These are phyloP conservation scores for Cosmia trapezina DNA, from an alignment of 2,888 invertebrate species.

Conservation along the genomic window DNA sequence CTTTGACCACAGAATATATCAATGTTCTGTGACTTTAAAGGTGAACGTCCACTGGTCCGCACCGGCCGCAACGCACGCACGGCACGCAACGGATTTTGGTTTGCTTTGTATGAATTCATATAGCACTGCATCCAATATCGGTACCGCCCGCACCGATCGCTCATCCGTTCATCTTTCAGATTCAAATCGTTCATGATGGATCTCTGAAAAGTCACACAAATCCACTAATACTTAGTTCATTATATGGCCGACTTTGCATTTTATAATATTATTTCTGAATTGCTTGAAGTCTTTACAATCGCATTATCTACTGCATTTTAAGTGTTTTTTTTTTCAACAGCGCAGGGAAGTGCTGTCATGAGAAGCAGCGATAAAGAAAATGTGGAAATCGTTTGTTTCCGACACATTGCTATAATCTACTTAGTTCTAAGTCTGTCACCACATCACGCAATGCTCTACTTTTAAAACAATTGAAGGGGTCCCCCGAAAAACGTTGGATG, in stretches of 20 bases:
- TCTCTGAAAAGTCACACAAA: background rate
- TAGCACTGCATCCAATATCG: no score
- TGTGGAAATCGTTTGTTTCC: constrained; percentile 30
- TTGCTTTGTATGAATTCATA: no score
- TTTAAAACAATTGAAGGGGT: constrained; percentile 5
- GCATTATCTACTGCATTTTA: background rate
- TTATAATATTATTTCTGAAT: background rate
- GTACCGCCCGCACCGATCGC: no score
- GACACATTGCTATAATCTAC: constrained; percentile 7
- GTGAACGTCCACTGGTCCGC: no score
- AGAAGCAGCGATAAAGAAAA: constrained; percentile 30
- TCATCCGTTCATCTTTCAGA: background rate
- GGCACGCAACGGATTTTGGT: no score
- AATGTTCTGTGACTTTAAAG: background rate
- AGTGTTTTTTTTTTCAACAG: background rate
- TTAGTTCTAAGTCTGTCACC: constrained; percentile 25
- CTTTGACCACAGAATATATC: background rate
- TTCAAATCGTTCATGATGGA: background rate
- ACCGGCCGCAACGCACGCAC: no score
- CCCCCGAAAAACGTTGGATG: no score
- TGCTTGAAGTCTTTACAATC: background rate
- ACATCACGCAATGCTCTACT: constrained; percentile 23
- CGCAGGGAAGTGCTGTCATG: constrained; percentile 14
- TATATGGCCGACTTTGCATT: constrained; percentile 1
- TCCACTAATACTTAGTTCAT: background rate